A percentile compares a stretch with the other conserved stretches of the same genome.
These are phyloP conservation scores for Lycodopsis pacificus DNA, from an alignment of 2,797 vertebrate genomes.

Conservation along the genomic window DNA sequence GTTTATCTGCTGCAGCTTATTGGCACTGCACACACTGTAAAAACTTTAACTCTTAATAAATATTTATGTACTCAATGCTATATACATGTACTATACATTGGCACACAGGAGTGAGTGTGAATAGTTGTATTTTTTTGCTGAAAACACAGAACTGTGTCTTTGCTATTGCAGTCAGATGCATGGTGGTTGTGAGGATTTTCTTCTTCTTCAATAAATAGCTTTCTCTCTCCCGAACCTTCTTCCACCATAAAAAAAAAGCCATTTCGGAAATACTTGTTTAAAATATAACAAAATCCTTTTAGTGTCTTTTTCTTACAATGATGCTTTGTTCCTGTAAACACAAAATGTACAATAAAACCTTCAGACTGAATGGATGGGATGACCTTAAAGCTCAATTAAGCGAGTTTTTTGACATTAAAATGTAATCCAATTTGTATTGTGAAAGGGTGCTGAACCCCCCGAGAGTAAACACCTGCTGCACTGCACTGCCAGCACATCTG, in stretches of 20 bases:
- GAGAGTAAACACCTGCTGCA: constrained; percentile 8
- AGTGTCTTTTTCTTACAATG: constrained; percentile 48
- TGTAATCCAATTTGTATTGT: not conserved
- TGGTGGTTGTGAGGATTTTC: constrained; percentile 80
- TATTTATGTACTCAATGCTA: constrained; percentile 91
- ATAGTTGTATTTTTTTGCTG: constrained; percentile 68
- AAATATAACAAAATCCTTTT: constrained; percentile 46
- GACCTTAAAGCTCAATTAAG: constrained; percentile 40
- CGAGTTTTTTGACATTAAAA: constrained; percentile 7
- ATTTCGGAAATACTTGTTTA: constrained; percentile 52
- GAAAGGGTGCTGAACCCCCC: not conserved
- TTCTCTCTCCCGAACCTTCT: constrained; percentile 63
- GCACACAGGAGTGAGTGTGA: constrained; percentile 82
- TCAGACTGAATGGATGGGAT: not conserved
- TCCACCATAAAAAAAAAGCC: constrained; percentile 62
- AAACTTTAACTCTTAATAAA: constrained; percentile 92
- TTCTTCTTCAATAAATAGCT: constrained; percentile 78
- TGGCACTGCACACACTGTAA: constrained; percentile 77
- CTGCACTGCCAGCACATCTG: not conserved
- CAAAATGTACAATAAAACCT: not conserved
- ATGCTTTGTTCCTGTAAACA: constrained; percentile 32
- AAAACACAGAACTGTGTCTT: constrained; percentile 79
- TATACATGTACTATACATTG: constrained; percentile 92
- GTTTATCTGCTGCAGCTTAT: constrained; percentile 58
- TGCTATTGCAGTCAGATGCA: constrained; percentile 91